Base-by-base conservation (phyloP, 37 sponge, comb jelly and placozoan species). In the Cliona cf. orientalis region DNA sequence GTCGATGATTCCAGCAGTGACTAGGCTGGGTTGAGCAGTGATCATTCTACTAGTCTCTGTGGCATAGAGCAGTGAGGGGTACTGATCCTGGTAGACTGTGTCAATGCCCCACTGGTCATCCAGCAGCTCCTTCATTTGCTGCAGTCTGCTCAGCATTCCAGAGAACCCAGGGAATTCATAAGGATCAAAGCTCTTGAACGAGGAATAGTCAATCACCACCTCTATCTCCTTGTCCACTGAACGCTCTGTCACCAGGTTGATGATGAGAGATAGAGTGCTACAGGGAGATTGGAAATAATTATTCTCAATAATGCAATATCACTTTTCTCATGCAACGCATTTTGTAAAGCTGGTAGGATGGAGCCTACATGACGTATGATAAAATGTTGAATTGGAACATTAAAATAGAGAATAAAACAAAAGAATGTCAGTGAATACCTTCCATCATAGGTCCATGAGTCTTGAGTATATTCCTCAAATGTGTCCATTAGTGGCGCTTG, bases 371-470 rank as follows among this genome's bases (percentile, higher is more conserved):
- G n/a, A n/a, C n/a, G n/a, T n/a, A n/a, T n/a, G 49, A 32, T 32
- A 57, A 49, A 32, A 26, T 35, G 1, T 29, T n/a, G n/a, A n/a
- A n/a, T n/a, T n/a, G n/a, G n/a, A n/a, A n/a, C n/a, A n/a, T n/a
- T n/a, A n/a, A n/a, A n/a, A n/a, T n/a, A n/a, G 64, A 22, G 43
- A 23, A 9, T 22, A 38, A n/a, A n/a, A n/a, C n/a, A n/a, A n/a
- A n/a, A n/a, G n/a, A n/a, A n/a, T n/a, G n/a, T n/a, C n/a, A n/a
- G n/a, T n/a, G 40, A n/a, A 22, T 21, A 79, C 87, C 72, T 80
- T 21, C 91, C 91, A 85, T 90, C 91, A 38, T 90, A 90, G 31
- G 91, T 85, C 86, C 86, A 90, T 3, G 66, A 76, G 76, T 85
- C 76, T 19, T 46, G 22, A 25, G 44, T 35, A 42, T 85, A 78